Percentiles rank a stretch among this genome's conserved stretches.
These are phyloP conservation scores for Anomalospiza imberbis DNA, from an alignment of 2,797 vertebrate genomes.

Conservation along the genomic window DNA sequence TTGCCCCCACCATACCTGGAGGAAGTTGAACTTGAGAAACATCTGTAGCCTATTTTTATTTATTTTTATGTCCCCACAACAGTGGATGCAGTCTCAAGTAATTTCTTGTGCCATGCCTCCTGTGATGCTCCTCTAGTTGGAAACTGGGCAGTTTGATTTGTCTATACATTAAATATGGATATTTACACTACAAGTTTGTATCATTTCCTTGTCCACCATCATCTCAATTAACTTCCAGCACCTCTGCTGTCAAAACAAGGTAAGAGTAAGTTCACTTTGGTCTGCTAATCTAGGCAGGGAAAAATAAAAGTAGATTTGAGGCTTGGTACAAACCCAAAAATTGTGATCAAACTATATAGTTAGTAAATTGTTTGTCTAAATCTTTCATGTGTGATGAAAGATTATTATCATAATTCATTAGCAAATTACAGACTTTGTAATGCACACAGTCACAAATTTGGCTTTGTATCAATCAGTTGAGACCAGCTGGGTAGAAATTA, in stretches of 20 bases:
- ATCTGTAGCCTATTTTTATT: not conserved
- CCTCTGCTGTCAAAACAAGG: conserved; percentile 14
- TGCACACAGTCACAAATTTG: conserved; percentile 78
- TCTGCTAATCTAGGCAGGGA: conserved; percentile 19
- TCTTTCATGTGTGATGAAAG: conserved; percentile 82
- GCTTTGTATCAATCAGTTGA: conserved; percentile 80
- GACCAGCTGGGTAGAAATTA: conserved; percentile 79
- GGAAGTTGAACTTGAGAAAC: not conserved
- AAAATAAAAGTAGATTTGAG: conserved; percentile 66
- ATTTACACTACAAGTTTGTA: not conserved
- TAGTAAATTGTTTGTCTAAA: conserved; percentile 79
- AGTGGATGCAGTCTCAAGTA: not conserved
- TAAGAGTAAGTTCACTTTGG: conserved; percentile 31
- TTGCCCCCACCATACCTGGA: not conserved
- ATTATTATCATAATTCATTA: conserved; percentile 83
- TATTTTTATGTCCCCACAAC: not conserved
- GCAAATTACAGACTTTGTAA: conserved; percentile 82
- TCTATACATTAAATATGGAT: not conserved
- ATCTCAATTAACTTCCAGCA: not conserved
- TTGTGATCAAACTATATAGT: conserved; percentile 80
- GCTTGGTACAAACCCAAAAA: conserved; percentile 73
- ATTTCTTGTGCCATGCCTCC: not conserved
- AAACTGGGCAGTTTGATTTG: not conserved
- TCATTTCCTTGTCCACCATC: not conserved
- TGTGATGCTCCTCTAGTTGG: not conserved